Percentiles rank a stretch among this genome's conserved stretches.
Evolutionary conservation across 2,113 vertebrate species (phyloP).

Genomic region (Microtus pennsylvanicus): DNA sequence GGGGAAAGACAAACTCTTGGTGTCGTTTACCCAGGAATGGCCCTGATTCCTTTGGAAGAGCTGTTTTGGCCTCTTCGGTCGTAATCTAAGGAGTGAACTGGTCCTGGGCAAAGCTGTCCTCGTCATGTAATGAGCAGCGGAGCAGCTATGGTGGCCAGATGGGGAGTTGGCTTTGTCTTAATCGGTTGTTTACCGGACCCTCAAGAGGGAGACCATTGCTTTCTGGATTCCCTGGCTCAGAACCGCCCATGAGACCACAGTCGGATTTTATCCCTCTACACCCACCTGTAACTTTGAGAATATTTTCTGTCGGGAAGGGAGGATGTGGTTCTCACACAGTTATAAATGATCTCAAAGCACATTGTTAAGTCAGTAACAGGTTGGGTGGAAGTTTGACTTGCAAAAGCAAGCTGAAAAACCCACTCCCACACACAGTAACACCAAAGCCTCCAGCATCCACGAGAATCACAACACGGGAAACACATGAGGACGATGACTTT

Average conservation of each 20-base stretch:
- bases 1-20: background rate
- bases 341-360: background rate
- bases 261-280: background rate
- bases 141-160: background rate
- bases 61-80: background rate
- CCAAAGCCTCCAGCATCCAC: rapidly evolving
- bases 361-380: background rate
- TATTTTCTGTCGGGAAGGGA: background rate
- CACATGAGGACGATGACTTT: background rate
- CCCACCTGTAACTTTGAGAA: background rate
- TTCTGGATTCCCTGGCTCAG: background rate
- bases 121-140: background rate
- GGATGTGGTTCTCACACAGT: background rate
- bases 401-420: background rate
- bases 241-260: background rate
- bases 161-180: background rate
- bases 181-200: background rate
- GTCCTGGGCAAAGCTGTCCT: background rate
- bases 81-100: background rate
- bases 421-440: background rate
- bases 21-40: background rate
- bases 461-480: background rate
- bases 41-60: background rate
- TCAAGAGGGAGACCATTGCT: background rate
- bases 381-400: background rate